Evolutionary conservation across 2,797 vertebrate genomes (phyloP), one percentile per base, ranked within the genome.

Genomic region (Pterois miles): DNA sequence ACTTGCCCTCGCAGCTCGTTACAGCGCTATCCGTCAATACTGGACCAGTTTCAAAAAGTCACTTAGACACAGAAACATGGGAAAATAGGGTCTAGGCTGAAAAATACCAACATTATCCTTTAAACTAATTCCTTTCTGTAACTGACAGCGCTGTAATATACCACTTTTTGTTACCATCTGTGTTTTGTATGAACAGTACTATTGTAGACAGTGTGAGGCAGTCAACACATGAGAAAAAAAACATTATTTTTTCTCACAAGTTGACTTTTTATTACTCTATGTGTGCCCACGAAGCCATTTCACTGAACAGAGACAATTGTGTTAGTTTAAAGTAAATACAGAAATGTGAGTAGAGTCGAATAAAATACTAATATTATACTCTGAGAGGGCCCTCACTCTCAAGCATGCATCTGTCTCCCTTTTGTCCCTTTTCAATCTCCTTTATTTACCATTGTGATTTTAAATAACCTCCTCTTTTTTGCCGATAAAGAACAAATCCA

Each of bases 351-450:
- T 29, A 71, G 52, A 57, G 40, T 81, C 69, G 74, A 70, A 74
- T 73, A 57, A 66, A 76, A 75, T n/a, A 50, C 31, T 48, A 52
- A 34, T 43, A 9, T 72, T 77, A 70, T 25, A 68, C 63, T 64
- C 53, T 10, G 10, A 58, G 40, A 62, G 59, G 60, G 14, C 62
- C 14, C 60, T 75, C 54, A 25, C 34, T 75, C 57, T 74, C 54
- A 68, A 86, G 83, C 82, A 90, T 86, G 80, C 81, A 68, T 78
- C 36, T 53, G 29, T 71, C 33, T 76, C 23, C 54, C 67, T 38
- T 67, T 71, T 69, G 48, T 74, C 46, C 81, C 58, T 83, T 80
- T 86, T 74, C 11, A 38, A 64, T 77, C 69, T 59, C 40, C 22
- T 67, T 29, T 23, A 12, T 56, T 74, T 33, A 65, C 29, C 3